phyloP scores from a whole-genome alignment of 1,140 invertebrate species.

The Drosophila seguyi region DNA sequence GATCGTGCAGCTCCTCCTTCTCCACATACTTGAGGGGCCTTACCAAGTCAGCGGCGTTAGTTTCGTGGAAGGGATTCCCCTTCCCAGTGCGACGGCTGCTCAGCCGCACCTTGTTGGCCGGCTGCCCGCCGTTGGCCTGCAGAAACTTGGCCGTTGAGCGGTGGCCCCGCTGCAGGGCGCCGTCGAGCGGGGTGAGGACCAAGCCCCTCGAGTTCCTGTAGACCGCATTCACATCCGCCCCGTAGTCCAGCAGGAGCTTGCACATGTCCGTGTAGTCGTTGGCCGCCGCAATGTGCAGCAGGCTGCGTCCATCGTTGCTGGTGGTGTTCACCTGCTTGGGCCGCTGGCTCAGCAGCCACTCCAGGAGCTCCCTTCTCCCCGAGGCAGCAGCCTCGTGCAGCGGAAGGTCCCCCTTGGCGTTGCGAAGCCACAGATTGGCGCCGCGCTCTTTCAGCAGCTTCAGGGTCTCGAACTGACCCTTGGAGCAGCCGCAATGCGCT shows the following conservation, averaged over 20 bases:
- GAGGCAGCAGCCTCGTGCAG: slow-evolving; percentile 97
- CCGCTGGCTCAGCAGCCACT: slow-evolving; percentile 93
- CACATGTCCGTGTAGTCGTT: slow-evolving; percentile 98
- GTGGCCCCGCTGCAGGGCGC: slow-evolving; percentile 93
- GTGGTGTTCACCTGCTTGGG: slow-evolving; percentile 94
- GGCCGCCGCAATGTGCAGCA: slow-evolving; percentile 96
- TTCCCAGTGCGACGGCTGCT: slow-evolving; percentile 60
- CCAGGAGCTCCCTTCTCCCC: slow-evolving; percentile 93
- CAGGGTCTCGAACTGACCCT: slow-evolving; percentile 92
- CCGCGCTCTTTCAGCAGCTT: slow-evolving; percentile 89
- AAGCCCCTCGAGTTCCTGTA: slow-evolving; percentile 93
- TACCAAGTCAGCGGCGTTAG: slow-evolving; percentile 65
- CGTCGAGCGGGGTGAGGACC: slow-evolving; percentile 95
- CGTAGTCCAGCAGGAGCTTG: slow-evolving; percentile 93
- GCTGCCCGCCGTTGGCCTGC: slow-evolving; percentile 94
- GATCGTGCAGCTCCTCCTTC: slow-evolving; percentile 79
- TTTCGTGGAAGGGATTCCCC: slow-evolving; percentile 75
- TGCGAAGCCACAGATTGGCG: slow-evolving; percentile 96
- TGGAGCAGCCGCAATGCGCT: slow-evolving; percentile 94
- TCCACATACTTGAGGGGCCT: slow-evolving; percentile 80
- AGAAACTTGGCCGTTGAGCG: slow-evolving; percentile 96
- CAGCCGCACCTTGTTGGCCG: slow-evolving; percentile 88
- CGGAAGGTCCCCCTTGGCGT: slow-evolving; percentile 95
- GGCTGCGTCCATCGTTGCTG: slow-evolving; percentile 96
- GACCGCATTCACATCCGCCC: slow-evolving; percentile 93